Evolutionary conservation across 1,140 invertebrate genomes (phyloP).

Genomic region (Chrysopa pallens): DNA sequence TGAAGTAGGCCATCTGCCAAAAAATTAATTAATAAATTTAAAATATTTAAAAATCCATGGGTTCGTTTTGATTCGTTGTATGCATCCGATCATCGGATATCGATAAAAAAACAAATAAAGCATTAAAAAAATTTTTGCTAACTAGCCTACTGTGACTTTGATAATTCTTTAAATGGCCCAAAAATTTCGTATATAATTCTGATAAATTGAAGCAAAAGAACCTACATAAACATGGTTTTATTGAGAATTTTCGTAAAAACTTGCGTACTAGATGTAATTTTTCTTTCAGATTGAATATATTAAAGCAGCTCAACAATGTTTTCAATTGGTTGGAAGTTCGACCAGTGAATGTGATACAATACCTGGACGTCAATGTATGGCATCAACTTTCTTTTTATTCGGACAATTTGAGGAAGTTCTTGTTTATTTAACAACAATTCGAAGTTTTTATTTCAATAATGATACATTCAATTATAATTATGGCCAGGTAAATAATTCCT

Average conservation of each 20-base stretch:
- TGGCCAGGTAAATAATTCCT: constrained; percentile 42
- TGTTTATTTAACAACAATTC: constrained; percentile 91
- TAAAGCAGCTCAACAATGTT: constrained; percentile 90
- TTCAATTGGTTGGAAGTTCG: constrained; percentile 89
- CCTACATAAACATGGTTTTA: too few relatives aligned
- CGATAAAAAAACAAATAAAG: too few relatives aligned
- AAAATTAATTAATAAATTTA: too few relatives aligned
- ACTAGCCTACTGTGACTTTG: too few relatives aligned
- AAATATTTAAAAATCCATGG: too few relatives aligned
- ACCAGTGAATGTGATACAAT: constrained; percentile 91
- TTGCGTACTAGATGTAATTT: not conserved
- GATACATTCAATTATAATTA: constrained; percentile 97
- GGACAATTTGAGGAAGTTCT: constrained; percentile 93
- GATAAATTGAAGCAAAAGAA: too few relatives aligned
- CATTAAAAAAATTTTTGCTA: too few relatives aligned
- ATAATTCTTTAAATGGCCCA: not conserved
- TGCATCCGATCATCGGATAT: too few relatives aligned
- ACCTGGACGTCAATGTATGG: constrained; percentile 91
- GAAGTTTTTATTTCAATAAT: constrained; percentile 88
- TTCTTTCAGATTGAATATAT: constrained; percentile 69
- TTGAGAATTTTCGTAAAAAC: too few relatives aligned
- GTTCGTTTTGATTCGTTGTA: too few relatives aligned
- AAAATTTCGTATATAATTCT: too few relatives aligned
- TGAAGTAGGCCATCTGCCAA: too few relatives aligned
- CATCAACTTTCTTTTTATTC: constrained; percentile 85